Percentiles rank a stretch among this genome's conserved stretches.
Evolutionary conservation across 2,888 invertebrate genomes (phyloP).

Genomic region (Crematogaster levior): DNA sequence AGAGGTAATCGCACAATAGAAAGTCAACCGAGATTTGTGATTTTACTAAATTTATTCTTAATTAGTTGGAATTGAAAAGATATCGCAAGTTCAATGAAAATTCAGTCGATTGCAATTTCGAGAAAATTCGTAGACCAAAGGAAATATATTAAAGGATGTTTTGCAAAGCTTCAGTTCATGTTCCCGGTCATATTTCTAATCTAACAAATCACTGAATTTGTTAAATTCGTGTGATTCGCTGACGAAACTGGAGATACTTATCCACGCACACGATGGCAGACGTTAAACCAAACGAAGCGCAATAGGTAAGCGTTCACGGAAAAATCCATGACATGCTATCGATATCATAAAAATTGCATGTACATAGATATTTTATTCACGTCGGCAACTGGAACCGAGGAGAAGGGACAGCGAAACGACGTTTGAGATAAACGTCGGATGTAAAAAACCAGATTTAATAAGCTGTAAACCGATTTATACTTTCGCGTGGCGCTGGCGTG

Average conservation of each 20-base stretch:
- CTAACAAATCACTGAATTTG: conserved; percentile 10
- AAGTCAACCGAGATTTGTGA: neutral
- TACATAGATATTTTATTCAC: neutral
- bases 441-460: conserved; percentile 27
- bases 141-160: too few relatives aligned
- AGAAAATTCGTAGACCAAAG: neutral
- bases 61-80: neutral
- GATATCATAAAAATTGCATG: conserved; percentile 29
- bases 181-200: neutral
- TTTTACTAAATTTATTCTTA: neutral
- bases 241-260: neutral
- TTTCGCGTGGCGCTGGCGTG: conserved; percentile 8
- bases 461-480: conserved; percentile 40
- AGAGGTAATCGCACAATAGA: neutral
- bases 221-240: conserved; percentile 25
- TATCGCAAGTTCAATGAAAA: neutral
- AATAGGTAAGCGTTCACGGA: neutral
- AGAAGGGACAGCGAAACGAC: neutral
- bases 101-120: neutral
- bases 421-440: neutral
- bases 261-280: neutral
- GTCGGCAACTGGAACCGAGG: neutral
- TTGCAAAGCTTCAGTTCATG: neutral
- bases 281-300: conserved; percentile 22
- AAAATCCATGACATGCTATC: conserved; percentile 24